Evolutionary conservation across 1,140 invertebrate species (phyloP), one percentile per base, ranked within the genome.

Genomic region (Fragariocoptes setiger): DNA sequence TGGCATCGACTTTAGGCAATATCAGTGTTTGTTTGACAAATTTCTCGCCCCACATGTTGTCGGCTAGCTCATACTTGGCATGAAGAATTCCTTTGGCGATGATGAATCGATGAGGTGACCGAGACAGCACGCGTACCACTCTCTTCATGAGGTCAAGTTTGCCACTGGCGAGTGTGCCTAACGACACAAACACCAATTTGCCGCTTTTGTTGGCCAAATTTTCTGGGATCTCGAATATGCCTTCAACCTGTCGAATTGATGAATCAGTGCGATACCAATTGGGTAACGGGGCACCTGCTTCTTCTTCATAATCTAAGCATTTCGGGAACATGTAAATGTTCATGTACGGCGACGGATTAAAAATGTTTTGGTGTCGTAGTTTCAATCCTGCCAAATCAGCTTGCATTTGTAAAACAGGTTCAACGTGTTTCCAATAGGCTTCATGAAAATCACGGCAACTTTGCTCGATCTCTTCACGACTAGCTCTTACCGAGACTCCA

Each of bases 321-420:
- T 13, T 2, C 8, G 42, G 42, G 12, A 15, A 45, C 42, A 44
- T 43, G 35, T 44, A 43, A n/a, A 43, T 37, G 35, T 43, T 43
- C 12, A 43, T 14, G 44, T 17, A 43, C 8, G 42, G 20, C 14
- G 42, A 43, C 12, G 12, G 31, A 35, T 35, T 73, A 74, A 52
- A 74, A 70, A 25, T n/a, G n/a, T n/a, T n/a, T n/a, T n/a, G n/a
- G n/a, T n/a, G n/a, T n/a, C n/a, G n/a, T n/a, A n/a, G n/a, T n/a
- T n/a, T n/a, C n/a, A n/a, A n/a, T n/a, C n/a, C n/a, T n/a, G n/a
- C n/a, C n/a, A n/a, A n/a, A n/a, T n/a, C n/a, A n/a, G n/a, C n/a
- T n/a, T n/a, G n/a, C n/a, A n/a, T n/a, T n/a, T n/a, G n/a, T n/a
- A n/a, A n/a, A n/a, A n/a, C n/a, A n/a, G n/a, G n/a, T n/a, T n/a